Evolutionary conservation across 2,113 vertebrate genomes (phyloP).

Genomic region (Psilopsiagon aymara): DNA sequence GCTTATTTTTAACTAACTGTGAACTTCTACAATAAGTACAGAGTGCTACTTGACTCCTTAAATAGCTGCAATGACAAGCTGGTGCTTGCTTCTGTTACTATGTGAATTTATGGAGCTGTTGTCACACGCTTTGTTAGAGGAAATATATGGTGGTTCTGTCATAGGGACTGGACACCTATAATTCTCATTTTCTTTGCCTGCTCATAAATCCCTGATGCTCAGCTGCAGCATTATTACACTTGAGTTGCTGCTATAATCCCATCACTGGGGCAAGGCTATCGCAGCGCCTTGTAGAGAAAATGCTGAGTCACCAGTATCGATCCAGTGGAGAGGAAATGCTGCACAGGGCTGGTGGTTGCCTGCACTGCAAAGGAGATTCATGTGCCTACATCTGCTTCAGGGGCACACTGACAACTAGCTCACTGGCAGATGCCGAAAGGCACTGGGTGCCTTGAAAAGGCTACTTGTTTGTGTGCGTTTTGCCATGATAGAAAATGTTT

Average conservation of each 20-base stretch:
- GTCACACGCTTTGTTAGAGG: constrained; percentile 73
- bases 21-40: constrained; percentile 74
- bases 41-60: constrained; percentile 68
- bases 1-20: constrained; percentile 79
- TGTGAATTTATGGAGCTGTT: constrained; percentile 78
- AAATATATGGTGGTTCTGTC: constrained; percentile 66
- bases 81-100: constrained; percentile 69
- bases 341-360: not conserved
- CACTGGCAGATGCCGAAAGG: not conserved
- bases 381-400: not conserved
- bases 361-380: not conserved
- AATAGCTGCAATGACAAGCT: constrained; percentile 72
- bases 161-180: constrained; percentile 67
- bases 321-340: not conserved
- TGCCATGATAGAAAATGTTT: not conserved
- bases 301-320: constrained; percentile 26
- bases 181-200: constrained; percentile 40
- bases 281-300: not conserved
- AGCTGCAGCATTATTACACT: not conserved
- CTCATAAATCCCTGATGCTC: constrained; percentile 54
- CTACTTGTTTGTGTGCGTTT: not conserved
- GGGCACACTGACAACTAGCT: not conserved
- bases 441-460: not conserved
- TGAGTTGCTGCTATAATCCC: not conserved
- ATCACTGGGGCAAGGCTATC: not conserved